These are phyloP conservation scores for Scolopax mira DNA, from an alignment of 2,113 vertebrate species.

Conservation along the genomic window DNA sequence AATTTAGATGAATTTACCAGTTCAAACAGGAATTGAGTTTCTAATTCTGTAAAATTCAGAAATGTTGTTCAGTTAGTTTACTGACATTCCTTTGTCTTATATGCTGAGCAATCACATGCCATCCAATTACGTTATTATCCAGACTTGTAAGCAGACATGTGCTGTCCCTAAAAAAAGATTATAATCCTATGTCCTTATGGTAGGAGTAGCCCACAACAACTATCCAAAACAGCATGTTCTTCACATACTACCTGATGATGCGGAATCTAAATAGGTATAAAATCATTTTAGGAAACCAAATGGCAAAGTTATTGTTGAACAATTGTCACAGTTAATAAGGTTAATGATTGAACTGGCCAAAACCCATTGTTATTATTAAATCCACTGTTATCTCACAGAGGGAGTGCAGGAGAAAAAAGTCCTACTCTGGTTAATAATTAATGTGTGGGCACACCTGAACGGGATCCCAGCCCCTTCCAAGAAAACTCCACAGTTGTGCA, in stretches of 20 bases:
- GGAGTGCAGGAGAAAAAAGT: neutral
- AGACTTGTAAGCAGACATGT: neutral
- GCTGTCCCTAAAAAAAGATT: neutral
- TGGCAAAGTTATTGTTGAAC: neutral
- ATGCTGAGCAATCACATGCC: neutral
- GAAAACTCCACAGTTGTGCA: neutral
- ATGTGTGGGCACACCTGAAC: rapidly evolving
- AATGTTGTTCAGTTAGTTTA: neutral
- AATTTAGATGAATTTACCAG: neutral
- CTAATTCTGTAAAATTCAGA: neutral
- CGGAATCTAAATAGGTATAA: neutral
- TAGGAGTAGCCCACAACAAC: neutral
- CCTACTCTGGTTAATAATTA: neutral
- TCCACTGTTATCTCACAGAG: neutral
- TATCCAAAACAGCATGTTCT: neutral
- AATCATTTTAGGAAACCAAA: neutral
- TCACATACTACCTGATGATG: neutral
- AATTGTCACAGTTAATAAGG: neutral
- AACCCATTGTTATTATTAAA: neutral
- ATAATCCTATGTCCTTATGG: neutral
- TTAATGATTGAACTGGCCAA: neutral
- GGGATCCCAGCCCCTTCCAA: neutral
- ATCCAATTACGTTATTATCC: neutral
- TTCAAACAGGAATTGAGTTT: neutral
- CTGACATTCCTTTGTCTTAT: neutral